Base-by-base conservation (phyloP, 2,797 vertebrate genomes). In the Sylvilagus floridanus region DNA sequence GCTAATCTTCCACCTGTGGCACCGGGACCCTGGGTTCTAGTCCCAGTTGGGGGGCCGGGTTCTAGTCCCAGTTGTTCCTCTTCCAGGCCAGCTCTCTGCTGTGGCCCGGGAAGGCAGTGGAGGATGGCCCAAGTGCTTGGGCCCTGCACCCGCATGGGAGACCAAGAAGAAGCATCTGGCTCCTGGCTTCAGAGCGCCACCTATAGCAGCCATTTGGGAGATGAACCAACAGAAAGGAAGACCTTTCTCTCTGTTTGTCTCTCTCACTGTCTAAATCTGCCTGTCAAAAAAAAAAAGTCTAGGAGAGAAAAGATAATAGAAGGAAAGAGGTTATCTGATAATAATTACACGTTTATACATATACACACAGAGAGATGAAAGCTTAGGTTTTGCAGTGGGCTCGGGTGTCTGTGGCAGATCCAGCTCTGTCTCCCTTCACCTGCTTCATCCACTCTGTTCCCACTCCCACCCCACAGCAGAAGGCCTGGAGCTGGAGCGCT, bases 331-430 rank as follows among this genome's bases (percentile, higher is more conserved):
- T 47, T 47, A 47, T 47, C 42, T 47, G 26, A 26, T 71, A 12
- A 71, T 26, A 12, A 6, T 21, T 26, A 2, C 26, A 35, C 14
- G 2, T 50, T 5, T 35, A 21, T 65, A 32, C 35, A 4, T 63
- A 8, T 63, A 26, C 50, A 16, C 28, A 47, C 13, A 17, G 47
- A 24, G 8, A 24, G 52, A 7, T 69, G 32, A 4, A 35, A 60
- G 28, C 26, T 21, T 30, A 5, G 60, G 26, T 7, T 72, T 26
- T 19, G 5, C 37, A 30, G 14, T 5, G 10, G 37, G 52, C 26
- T 81, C 73, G 0, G 0, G 8, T 3, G 7, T 2, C 76, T 4
- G 0, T 4, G 19, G 35, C 22, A 13, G 35, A 17, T 7, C 0
- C 4, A n/a, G 30, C 62, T 32, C n/a, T 57, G 62, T 71, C 4